These are phyloP conservation scores for Crotalus viridis DNA, from an alignment of 2,113 vertebrate genomes.

Conservation along the genomic window DNA sequence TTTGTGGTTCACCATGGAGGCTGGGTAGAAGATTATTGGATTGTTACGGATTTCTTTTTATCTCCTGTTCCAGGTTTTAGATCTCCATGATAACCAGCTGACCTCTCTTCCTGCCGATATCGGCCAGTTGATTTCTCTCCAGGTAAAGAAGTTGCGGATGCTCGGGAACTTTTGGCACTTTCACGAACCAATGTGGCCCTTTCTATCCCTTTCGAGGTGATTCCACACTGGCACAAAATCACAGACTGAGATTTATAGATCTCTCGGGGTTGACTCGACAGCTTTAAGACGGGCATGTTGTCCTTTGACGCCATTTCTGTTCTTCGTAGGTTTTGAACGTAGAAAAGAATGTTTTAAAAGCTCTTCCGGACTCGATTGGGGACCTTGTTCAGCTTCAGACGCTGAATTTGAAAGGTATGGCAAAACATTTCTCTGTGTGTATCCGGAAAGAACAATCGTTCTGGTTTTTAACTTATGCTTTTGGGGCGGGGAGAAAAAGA, in stretches of 20 bases:
- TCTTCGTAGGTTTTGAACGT: slow-evolving; percentile 86
- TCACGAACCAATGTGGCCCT: background rate
- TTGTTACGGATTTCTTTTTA: background rate
- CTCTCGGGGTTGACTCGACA: background rate
- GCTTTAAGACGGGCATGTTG: background rate
- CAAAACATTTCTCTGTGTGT: background rate
- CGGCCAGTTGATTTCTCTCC: slow-evolving; percentile 79
- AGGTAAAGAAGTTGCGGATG: slow-evolving; percentile 63
- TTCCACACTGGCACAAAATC: background rate
- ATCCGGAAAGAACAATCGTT: accelerated
- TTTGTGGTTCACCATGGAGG: background rate
- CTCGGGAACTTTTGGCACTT: background rate
- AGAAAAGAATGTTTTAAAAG: slow-evolving; percentile 84
- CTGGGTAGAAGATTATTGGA: background rate
- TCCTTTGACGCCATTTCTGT: background rate
- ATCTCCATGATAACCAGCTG: slow-evolving; percentile 90
- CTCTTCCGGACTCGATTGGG: slow-evolving; percentile 81
- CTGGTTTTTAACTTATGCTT: background rate
- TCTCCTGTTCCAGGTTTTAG: slow-evolving; percentile 80
- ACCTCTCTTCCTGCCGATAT: slow-evolving; percentile 82
- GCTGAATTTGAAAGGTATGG: slow-evolving; percentile 86
- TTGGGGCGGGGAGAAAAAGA: background rate
- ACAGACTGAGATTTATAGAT: background rate
- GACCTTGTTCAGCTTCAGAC: slow-evolving; percentile 84
- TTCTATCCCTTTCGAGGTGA: background rate